Conservation (phyloP, 2,888 invertebrate species). For the Lepidochitona cinerea region DNA sequence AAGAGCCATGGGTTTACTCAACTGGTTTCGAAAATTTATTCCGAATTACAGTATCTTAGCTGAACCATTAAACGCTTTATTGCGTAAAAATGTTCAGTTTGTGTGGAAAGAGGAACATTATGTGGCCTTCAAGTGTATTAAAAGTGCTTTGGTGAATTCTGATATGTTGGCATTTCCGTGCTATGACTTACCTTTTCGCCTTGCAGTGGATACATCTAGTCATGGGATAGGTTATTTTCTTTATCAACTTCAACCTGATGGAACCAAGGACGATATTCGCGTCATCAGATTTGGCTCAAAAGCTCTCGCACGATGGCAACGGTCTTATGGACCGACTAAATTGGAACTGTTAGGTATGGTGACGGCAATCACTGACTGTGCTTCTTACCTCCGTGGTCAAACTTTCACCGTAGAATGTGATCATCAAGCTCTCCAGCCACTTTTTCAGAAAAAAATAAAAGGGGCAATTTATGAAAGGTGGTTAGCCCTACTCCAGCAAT, state of each 20-base stretch:
- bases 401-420: background rate
- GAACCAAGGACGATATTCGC: background rate
- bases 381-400: background rate
- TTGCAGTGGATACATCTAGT: slow-evolving; percentile 14
- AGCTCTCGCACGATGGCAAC: background rate
- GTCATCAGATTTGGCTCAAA: background rate
- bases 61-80: background rate
- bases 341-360: slow-evolving; percentile 2
- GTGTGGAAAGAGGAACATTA: slow-evolving; percentile 1
- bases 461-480: slow-evolving; percentile 1
- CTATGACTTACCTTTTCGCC: slow-evolving; percentile 12
- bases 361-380: background rate
- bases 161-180: slow-evolving; percentile 14
- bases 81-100: slow-evolving; percentile 4
- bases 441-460: background rate
- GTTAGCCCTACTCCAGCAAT: background rate
- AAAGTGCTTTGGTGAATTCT: slow-evolving; percentile 6
- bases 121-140: slow-evolving; percentile 4
- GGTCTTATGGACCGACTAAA: background rate
- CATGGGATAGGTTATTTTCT: slow-evolving; percentile 9
- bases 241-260: background rate
- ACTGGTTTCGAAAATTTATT: too few relatives aligned
- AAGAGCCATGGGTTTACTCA: slow-evolving; percentile 9
- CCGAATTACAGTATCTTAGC: slow-evolving; percentile 8
- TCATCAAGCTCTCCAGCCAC: slow-evolving; percentile 1